phyloP scores from a whole-genome alignment of 2,797 vertebrate genomes.

The Betta splendens region DNA sequence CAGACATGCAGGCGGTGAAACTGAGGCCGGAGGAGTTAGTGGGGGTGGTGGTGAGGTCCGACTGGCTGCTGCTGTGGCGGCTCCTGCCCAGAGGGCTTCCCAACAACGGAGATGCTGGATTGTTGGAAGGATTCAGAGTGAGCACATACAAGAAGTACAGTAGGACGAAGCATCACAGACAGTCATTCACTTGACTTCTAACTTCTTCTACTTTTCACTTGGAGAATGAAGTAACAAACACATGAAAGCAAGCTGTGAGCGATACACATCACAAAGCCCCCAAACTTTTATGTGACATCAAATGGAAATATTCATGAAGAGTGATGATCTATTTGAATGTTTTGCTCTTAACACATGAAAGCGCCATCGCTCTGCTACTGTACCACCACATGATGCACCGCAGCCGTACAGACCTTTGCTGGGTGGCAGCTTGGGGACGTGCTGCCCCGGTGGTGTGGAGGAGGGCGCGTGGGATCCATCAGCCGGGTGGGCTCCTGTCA shows the following conservation, averaged over 20 bases:
- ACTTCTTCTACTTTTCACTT: too few relatives aligned
- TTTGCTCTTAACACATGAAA: constrained; percentile 1
- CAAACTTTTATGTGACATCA: constrained; percentile 1
- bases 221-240: constrained; percentile 32
- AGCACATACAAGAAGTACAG: background rate
- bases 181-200: too few relatives aligned
- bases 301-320: too few relatives aligned
- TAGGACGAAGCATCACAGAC: background rate
- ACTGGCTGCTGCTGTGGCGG: constrained; percentile 97
- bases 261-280: constrained; percentile 18
- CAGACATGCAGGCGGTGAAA: constrained; percentile 99
- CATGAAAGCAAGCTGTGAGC: constrained; percentile 36
- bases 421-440: constrained; percentile 80
- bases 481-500: constrained; percentile 77
- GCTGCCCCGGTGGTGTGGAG: constrained; percentile 80
- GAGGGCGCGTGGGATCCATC: constrained; percentile 76
- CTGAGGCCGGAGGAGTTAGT: constrained; percentile 95
- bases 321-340: too few relatives aligned
- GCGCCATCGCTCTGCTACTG: background rate
- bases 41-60: constrained; percentile 88
- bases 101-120: constrained; percentile 82
- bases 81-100: constrained; percentile 94
- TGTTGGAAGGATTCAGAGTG: constrained; percentile 40
- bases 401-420: constrained; percentile 85
- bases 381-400: background rate